Evolutionary conservation across 2,888 invertebrate species (phyloP).

Genomic region (Trichacis sp.): DNA sequence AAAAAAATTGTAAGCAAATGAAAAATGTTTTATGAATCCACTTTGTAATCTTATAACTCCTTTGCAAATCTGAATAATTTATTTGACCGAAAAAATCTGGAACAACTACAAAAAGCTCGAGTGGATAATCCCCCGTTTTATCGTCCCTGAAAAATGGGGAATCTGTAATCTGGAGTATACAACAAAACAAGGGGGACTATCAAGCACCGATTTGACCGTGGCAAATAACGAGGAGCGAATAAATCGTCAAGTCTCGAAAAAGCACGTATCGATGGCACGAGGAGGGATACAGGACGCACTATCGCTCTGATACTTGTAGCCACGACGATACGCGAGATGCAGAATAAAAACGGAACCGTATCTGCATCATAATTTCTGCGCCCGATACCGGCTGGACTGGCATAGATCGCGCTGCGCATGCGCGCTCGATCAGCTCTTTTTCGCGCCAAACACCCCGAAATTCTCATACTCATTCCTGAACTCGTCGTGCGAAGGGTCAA

Average conservation of each 20-base stretch:
- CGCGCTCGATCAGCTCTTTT: neutral
- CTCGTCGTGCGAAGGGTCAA: too few relatives aligned
- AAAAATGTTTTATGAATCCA: too few relatives aligned
- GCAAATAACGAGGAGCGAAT: slow-evolving; percentile 22
- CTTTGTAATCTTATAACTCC: too few relatives aligned
- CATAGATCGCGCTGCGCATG: neutral
- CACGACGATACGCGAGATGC: slow-evolving; percentile 43
- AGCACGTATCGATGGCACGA: slow-evolving; percentile 42
- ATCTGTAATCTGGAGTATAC: neutral
- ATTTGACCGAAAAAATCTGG: too few relatives aligned
- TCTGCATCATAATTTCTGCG: slow-evolving; percentile 36
- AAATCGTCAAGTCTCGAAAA: slow-evolving; percentile 30
- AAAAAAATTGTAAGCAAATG: too few relatives aligned
- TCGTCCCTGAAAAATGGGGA: neutral
- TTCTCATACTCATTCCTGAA: too few relatives aligned
- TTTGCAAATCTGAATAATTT: too few relatives aligned
- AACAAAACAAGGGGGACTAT: neutral
- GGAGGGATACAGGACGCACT: slow-evolving; percentile 42
- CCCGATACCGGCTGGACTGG: slow-evolving; percentile 15
- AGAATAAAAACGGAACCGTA: slow-evolving; percentile 32
- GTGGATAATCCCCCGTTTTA: neutral
- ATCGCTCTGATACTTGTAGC: slow-evolving; percentile 41
- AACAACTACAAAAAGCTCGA: too few relatives aligned
- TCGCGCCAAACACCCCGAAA: neutral
- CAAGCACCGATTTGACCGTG: slow-evolving; percentile 7